A percentile compares a stretch with the other conserved stretches of the same genome.
phyloP scores from a whole-genome alignment of 2,113 vertebrate genomes.

The Gymnorhina tibicen region DNA sequence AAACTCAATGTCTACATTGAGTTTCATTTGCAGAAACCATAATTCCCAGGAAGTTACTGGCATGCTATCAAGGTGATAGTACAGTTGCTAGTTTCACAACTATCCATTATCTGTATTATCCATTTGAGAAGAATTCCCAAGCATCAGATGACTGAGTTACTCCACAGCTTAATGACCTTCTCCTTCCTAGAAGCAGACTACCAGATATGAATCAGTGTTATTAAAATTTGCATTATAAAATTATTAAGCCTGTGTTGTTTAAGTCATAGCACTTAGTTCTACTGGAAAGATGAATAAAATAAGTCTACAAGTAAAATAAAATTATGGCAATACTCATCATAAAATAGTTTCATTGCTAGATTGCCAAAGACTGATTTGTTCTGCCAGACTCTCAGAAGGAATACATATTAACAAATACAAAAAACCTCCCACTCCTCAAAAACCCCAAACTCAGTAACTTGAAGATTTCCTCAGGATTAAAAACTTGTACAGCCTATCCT shows the following conservation, averaged over 20 bases:
- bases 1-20: background rate
- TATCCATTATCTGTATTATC: background rate
- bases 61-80: background rate
- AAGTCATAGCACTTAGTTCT: background rate
- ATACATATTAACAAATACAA: background rate
- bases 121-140: background rate
- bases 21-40: background rate
- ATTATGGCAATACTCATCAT: background rate
- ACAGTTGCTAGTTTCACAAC: background rate
- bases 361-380: background rate
- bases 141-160: background rate
- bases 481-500: background rate
- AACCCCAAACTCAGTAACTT: background rate
- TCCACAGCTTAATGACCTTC: background rate
- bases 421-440: background rate
- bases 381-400: background rate
- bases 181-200: background rate
- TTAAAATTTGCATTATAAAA: background rate
- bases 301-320: background rate
- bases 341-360: background rate
- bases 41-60: background rate
- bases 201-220: background rate
- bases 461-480: background rate
- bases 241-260: background rate
- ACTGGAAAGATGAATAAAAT: background rate